These are phyloP conservation scores for Eledone cirrhosa DNA, from an alignment of 2,888 invertebrate species.

Conservation along the genomic window DNA sequence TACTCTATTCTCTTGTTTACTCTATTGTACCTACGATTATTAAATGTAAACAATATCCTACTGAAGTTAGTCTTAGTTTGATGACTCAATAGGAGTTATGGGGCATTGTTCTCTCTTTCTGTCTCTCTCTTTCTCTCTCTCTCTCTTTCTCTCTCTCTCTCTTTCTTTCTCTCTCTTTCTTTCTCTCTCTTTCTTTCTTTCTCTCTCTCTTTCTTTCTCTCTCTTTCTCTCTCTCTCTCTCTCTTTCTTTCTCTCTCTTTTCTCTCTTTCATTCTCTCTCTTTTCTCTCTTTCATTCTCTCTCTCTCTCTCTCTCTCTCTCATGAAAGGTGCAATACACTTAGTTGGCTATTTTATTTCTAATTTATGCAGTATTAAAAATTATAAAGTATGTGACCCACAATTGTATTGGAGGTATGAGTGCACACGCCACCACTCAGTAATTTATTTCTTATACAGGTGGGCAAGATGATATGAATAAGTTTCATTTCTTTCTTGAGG, in stretches of 20 bases:
- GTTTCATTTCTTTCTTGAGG: too few relatives aligned
- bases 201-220: background rate
- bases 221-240: background rate
- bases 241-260: background rate
- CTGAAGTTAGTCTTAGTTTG: too few relatives aligned
- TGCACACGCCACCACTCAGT: too few relatives aligned
- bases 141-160: background rate
- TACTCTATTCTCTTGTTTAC: too few relatives aligned
- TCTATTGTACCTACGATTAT: too few relatives aligned
- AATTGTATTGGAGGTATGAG: background rate
- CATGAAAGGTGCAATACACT: background rate
- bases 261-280: background rate
- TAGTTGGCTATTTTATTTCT: too few relatives aligned
- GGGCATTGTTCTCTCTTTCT: background rate
- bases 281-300: background rate
- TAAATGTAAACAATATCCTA: too few relatives aligned
- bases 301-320: background rate
- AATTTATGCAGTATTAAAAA: too few relatives aligned
- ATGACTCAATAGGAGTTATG: too few relatives aligned
- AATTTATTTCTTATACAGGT: too few relatives aligned
- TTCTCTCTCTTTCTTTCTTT: background rate
- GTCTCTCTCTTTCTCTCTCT: background rate
- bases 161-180: background rate
- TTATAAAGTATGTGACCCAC: background rate
- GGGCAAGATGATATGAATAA: too few relatives aligned